Evolutionary conservation across 2,888 invertebrate species (phyloP), one percentile per base, ranked within the genome.

Genomic region (Ferdinandea cuprea): DNA sequence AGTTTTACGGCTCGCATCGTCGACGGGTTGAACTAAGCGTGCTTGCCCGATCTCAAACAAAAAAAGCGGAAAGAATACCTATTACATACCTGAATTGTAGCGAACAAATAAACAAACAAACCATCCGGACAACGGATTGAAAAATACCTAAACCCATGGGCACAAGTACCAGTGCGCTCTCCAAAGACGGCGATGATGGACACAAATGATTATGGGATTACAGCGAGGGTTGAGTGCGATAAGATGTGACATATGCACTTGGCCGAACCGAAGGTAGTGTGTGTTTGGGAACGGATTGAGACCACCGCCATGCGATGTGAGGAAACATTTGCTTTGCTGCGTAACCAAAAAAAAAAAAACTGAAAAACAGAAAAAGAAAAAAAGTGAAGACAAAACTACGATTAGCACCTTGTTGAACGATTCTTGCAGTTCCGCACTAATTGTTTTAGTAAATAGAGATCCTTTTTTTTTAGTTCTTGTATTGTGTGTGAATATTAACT

Each of bases 221-320:
- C 71, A 54, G 66, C 32, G 76, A 69, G 58, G 77, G 77, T 81
- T 71, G 81, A 81, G 71, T 71, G 71, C 81, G 77, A 81, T 81
- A 77, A 77, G 71, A 77, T 71, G 77, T 81, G 81, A 81, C 81
- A 81, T 71, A 81, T 81, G 81, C 77, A 81, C 77, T 77, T 77
- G 77, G 35, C 76, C 71, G 69, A 63, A 71, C 78, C 61, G 56
- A 77, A 71, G 13, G 37, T 37, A 32, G 63, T 11, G 25, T 52
- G 40, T 52, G n/a, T n/a, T n/a, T 81, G 71, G 69, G 65, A 81
- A 81, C 52, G 61, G 68, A 58, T 28, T 71, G 66, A 21, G 83
- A 83, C 83, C 83, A 83, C 83, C 83, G 77, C 59, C 77, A 83
- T 66, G 77, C 65, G 63, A 48, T 54, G 61, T 56, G 66, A 37